phyloP scores from a whole-genome alignment of 1,140 invertebrate genomes.

The Zaprionus kolodkinae region DNA sequence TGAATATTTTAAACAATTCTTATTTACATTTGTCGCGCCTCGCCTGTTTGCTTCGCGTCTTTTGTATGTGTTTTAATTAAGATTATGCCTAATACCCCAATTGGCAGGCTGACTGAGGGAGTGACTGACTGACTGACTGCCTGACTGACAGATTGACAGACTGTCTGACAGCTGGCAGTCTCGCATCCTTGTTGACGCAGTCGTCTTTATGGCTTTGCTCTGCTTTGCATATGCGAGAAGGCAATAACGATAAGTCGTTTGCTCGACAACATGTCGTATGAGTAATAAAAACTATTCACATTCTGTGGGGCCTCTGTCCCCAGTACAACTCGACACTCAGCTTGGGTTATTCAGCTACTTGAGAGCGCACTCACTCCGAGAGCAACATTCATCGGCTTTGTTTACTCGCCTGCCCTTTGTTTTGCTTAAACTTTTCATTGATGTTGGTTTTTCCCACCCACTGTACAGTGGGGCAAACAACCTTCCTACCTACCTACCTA shows the following conservation, averaged over 20 bases:
- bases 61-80: slow-evolving; percentile 56
- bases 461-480: slow-evolving; percentile 2
- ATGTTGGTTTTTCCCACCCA: slow-evolving; percentile 68
- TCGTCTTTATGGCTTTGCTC: slow-evolving; percentile 23
- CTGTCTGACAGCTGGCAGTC: background rate
- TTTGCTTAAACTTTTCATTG: slow-evolving; percentile 82
- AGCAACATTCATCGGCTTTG: slow-evolving; percentile 77
- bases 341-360: slow-evolving; percentile 39
- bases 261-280: slow-evolving; percentile 72
- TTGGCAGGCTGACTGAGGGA: slow-evolving; percentile 18
- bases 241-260: slow-evolving; percentile 47
- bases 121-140: slow-evolving; percentile 9
- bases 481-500: too few relatives aligned
- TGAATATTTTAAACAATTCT: slow-evolving; percentile 68
- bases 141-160: slow-evolving; percentile 15
- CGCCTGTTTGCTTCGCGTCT: slow-evolving; percentile 20
- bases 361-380: slow-evolving; percentile 53
- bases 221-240: slow-evolving; percentile 14
- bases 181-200: background rate
- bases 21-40: slow-evolving; percentile 51
- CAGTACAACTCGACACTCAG: background rate
- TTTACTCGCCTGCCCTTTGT: slow-evolving; percentile 74
- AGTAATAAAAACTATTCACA: slow-evolving; percentile 52
- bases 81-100: slow-evolving; percentile 41
- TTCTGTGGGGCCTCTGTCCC: background rate